Conservation (phyloP, 2,888 invertebrate species). For the Laspeyria flexula region DNA sequence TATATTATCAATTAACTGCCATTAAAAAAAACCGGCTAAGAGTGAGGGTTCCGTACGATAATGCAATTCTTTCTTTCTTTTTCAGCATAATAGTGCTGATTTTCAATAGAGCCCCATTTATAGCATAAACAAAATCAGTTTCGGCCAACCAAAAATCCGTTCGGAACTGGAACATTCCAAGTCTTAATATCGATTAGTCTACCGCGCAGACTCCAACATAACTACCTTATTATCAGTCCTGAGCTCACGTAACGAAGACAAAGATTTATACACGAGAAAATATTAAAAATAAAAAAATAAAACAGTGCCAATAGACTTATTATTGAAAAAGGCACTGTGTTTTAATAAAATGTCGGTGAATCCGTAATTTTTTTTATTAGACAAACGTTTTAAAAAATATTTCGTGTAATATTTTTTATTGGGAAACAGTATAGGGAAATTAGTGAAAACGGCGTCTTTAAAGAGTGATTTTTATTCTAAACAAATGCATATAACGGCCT, state of each 20-base stretch:
- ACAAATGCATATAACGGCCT: slow-evolving; percentile 76
- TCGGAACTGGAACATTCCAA: too few species aligned
- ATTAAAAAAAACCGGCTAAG: too few species aligned
- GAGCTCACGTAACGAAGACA: slow-evolving; percentile 1
- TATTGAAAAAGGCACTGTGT: slow-evolving; percentile 2
- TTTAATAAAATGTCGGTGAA: slow-evolving; percentile 24
- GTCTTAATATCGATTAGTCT: too few species aligned
- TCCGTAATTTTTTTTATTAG: slow-evolving; percentile 30
- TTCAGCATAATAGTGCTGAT: too few species aligned
- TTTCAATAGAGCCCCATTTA: too few species aligned
- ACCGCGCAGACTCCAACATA: too few species aligned
- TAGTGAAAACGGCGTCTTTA: slow-evolving; percentile 69
- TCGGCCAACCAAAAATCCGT: too few species aligned
- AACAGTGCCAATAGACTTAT: slow-evolving; percentile 15
- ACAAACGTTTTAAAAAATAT: slow-evolving; percentile 10
- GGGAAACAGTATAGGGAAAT: slow-evolving; percentile 47
- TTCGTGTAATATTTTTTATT: slow-evolving; percentile 34
- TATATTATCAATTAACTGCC: too few species aligned
- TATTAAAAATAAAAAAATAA: not conserved
- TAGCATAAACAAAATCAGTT: too few species aligned
- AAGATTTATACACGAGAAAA: slow-evolving; percentile 27
- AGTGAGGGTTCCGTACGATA: too few species aligned
- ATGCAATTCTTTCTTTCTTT: too few species aligned
- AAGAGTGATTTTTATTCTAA: slow-evolving; percentile 52
- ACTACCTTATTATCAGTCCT: not conserved